A percentile compares a stretch with the other conserved stretches of the same genome.
phyloP scores from a whole-genome alignment of 2,888 invertebrate genomes.

The Plagodis pulveraria region DNA sequence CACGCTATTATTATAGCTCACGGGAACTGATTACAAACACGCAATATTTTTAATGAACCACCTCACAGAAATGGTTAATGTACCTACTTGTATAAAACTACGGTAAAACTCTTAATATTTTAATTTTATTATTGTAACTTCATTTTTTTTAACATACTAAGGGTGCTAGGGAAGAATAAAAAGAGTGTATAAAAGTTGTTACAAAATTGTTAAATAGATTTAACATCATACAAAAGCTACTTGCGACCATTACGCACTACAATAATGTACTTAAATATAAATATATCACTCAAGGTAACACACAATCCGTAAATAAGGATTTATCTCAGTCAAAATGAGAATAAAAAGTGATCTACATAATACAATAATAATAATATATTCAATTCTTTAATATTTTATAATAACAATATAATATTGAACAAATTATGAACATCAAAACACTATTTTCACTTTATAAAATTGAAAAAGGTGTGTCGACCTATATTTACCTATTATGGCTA shows the following conservation, averaged over 20 bases:
- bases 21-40: constrained; percentile 36
- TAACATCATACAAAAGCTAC: constrained; percentile 85
- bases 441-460: constrained; percentile 47
- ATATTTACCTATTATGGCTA: constrained; percentile 3
- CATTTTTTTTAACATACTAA: constrained; percentile 57
- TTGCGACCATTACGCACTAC: constrained; percentile 65
- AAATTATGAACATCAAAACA: constrained; percentile 54
- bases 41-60: constrained; percentile 36
- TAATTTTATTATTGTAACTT: constrained; percentile 24
- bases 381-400: constrained; percentile 41
- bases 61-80: constrained; percentile 20
- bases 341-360: constrained; percentile 45
- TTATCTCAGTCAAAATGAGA: constrained; percentile 63
- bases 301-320: constrained; percentile 64
- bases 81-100: constrained; percentile 35
- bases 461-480: constrained; percentile 35
- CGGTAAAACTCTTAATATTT: constrained; percentile 30
- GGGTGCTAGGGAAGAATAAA: constrained; percentile 84
- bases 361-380: constrained; percentile 34
- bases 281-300: constrained; percentile 73
- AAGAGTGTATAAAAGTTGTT: constrained; percentile 84
- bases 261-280: constrained; percentile 70
- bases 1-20: constrained; percentile 35
- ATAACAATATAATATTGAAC: constrained; percentile 44
- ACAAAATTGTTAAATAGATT: constrained; percentile 81